Evolutionary conservation across 2,113 vertebrate genomes (phyloP), one percentile per base, ranked within the genome.

Genomic region (Dendrocopos noguchii): DNA sequence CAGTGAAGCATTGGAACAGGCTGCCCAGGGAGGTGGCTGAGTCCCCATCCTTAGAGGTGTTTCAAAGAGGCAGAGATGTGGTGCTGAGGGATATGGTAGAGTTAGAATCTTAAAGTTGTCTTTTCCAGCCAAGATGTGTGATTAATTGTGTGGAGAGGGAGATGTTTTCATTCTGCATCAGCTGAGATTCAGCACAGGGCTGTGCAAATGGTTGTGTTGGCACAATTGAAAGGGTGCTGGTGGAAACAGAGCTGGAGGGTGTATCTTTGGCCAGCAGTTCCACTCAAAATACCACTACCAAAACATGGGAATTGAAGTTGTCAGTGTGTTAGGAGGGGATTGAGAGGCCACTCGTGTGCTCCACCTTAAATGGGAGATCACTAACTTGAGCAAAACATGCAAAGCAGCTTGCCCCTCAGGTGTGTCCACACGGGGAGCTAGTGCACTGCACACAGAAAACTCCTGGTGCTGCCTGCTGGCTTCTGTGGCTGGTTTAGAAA

Each of bases 391-490:
- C n/a, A n/a, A n/a, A n/a, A n/a, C n/a, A n/a, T n/a, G n/a, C n/a
- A n/a, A n/a, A n/a, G n/a, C n/a, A n/a, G n/a, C n/a, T 53, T 36
- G n/a, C n/a, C n/a, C 28, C 33, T 95, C 90, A 86, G 83, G 93
- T 93, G 60, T 88, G 93, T 95, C 95, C 95, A 95, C 95, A 90
- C 0, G 95, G 95, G 95, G 95, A 95, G 95, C 95, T 94, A 95
- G 95, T 68, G 95, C 85, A 91, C 95, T 60, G 68, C 71, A 67
- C 47, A 75, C 53, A 67, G n/a, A 50, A 76, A 60, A 8, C 9
- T 42, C 6, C 53, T 86, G 19, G 9, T 4, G 0, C 13, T 70
- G 60, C 82, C 14, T 74, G 0, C 56, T 68, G 36, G 76, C 42
- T 91, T 63, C 28, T 65, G 42, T 71, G 61, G 25, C 90, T 80